phyloP scores from a whole-genome alignment of 2,113 vertebrate genomes.

The Corythornis madagascariensis region DNA sequence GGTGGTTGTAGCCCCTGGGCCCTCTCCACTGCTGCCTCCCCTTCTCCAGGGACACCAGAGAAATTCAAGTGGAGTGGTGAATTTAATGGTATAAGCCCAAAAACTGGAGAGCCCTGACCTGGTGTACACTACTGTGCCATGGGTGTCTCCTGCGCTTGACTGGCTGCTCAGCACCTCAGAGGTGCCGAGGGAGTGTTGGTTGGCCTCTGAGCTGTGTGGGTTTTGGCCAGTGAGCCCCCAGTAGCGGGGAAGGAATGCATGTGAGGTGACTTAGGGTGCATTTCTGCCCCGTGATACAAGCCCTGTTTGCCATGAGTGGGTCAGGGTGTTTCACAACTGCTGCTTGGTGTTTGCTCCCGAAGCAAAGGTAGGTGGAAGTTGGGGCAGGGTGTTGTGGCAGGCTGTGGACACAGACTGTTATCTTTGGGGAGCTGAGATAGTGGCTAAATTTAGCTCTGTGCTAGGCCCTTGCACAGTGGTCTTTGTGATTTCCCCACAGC shows the following conservation, averaged over 20 bases:
- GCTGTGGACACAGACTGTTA: conserved; percentile 37
- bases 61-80: not conserved
- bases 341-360: not conserved
- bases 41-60: not conserved
- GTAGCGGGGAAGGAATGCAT: rapidly evolving
- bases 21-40: not conserved
- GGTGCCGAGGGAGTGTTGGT: not conserved
- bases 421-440: conserved; percentile 27
- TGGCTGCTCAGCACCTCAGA: rapidly evolving
- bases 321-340: conserved; percentile 5
- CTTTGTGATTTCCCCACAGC: conserved; percentile 6
- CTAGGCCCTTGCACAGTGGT: not conserved
- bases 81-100: not conserved
- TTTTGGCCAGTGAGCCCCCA: not conserved
- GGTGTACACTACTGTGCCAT: not conserved
- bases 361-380: conserved; percentile 48
- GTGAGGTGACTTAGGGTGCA: not conserved
- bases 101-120: rapidly evolving
- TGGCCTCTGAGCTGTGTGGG: rapidly evolving
- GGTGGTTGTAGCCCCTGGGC: rapidly evolving
- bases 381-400: not conserved
- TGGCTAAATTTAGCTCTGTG: conserved; percentile 48
- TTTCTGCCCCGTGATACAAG: not conserved
- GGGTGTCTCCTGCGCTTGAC: rapidly evolving
- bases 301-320: not conserved